Evolutionary conservation across 2,888 invertebrate genomes (phyloP).

Genomic region (Plebejus melissa): DNA sequence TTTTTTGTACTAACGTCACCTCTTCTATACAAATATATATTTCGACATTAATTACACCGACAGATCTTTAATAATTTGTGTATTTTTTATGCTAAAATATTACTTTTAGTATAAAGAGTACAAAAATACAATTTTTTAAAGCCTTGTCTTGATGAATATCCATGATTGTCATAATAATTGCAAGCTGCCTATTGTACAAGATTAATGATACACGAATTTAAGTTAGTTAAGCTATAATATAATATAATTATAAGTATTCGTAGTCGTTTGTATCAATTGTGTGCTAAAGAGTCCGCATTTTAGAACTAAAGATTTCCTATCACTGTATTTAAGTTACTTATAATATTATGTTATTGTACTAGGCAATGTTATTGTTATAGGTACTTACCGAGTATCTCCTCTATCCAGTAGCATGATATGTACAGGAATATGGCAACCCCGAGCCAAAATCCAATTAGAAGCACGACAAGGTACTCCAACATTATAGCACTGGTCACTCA

Average conservation of each 20-base stretch:
- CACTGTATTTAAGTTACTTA: background rate
- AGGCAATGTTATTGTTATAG: background rate
- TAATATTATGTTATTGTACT: background rate
- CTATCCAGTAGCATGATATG: conserved; percentile 78
- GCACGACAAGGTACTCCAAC: conserved; percentile 68
- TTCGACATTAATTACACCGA: background rate
- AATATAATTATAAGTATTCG: too few relatives aligned
- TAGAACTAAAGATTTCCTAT: background rate
- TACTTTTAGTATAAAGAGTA: too few relatives aligned
- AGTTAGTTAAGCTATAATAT: too few relatives aligned
- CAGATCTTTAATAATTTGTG: too few relatives aligned
- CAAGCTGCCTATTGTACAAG: too few relatives aligned
- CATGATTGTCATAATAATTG: too few relatives aligned
- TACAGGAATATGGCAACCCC: conserved; percentile 74
- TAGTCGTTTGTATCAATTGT: too few relatives aligned
- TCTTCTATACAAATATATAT: background rate
- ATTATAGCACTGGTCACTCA: conserved; percentile 45
- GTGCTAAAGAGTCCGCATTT: background rate
- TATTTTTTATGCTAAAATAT: too few relatives aligned
- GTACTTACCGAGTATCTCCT: conserved; percentile 81
- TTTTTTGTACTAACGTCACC: background rate
- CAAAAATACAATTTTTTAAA: too few relatives aligned
- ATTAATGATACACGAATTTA: too few relatives aligned
- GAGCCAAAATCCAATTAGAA: conserved; percentile 72
- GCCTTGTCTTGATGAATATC: too few relatives aligned